phyloP scores from a whole-genome alignment of 2,888 invertebrate genomes.

The Andrena minutula region DNA sequence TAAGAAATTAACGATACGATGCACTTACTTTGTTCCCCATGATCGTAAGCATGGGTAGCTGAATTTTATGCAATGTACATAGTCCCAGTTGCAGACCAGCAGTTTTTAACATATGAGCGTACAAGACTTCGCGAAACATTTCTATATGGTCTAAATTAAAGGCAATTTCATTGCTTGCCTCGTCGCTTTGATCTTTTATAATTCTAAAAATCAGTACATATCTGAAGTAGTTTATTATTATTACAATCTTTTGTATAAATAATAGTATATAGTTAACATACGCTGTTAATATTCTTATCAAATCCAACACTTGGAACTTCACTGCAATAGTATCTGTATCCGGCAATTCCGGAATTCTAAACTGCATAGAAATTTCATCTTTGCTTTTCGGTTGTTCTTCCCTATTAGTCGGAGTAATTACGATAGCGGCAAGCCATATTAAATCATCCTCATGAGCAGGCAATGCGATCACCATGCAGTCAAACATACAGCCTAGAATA shows the following conservation, averaged over 20 bases:
- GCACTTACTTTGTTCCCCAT: constrained; percentile 76
- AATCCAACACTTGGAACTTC: constrained; percentile 66
- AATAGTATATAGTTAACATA: constrained; percentile 55
- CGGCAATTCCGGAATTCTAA: constrained; percentile 74
- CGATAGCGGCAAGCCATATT: constrained; percentile 79
- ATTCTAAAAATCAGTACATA: constrained; percentile 45
- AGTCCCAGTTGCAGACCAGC: constrained; percentile 76
- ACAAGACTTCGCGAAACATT: constrained; percentile 74
- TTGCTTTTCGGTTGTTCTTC: constrained; percentile 40
- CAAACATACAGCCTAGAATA: constrained; percentile 79
- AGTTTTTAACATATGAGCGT: constrained; percentile 69
- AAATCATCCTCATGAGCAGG: constrained; percentile 77
- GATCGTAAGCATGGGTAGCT: constrained; percentile 76
- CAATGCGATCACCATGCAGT: constrained; percentile 77
- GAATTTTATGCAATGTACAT: constrained; percentile 76
- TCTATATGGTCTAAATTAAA: constrained; percentile 73
- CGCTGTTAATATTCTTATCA: constrained; percentile 75
- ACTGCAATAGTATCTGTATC: constrained; percentile 73
- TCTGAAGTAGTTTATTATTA: constrained; percentile 11
- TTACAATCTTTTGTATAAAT: neutral
- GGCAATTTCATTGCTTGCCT: constrained; percentile 9
- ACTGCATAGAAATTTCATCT: constrained; percentile 75
- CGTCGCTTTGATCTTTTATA: constrained; percentile 24
- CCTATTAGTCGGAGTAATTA: constrained; percentile 66
- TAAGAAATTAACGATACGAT: constrained; percentile 32